A percentile compares a stretch with the other conserved stretches of the same genome.
Evolutionary conservation across 2,113 vertebrate species (phyloP).

Genomic region (Corythaeola cristata): DNA sequence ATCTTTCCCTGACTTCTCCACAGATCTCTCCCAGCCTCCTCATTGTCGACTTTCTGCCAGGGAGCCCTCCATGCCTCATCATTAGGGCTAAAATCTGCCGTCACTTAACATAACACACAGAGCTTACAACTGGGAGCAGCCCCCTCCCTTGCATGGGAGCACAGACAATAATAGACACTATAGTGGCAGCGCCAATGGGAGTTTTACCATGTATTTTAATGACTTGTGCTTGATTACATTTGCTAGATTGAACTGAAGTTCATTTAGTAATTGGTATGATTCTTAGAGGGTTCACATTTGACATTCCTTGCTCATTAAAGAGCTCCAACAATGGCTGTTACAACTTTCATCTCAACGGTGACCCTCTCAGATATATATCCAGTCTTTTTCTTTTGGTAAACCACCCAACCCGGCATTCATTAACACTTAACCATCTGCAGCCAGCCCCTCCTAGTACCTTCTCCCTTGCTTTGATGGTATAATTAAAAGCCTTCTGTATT

Average conservation of each 20-base stretch:
- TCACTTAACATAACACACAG: constrained; percentile 27
- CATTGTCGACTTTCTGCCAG: background rate
- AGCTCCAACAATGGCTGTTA: constrained; percentile 33
- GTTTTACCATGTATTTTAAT: constrained; percentile 50
- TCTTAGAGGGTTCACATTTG: constrained; percentile 22
- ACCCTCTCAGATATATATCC: constrained; percentile 39
- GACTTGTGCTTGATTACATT: constrained; percentile 61
- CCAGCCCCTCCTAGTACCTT: constrained; percentile 40
- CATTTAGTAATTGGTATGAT: constrained; percentile 54
- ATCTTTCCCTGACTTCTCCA: constrained; percentile 4
- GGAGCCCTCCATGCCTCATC: constrained; percentile 5
- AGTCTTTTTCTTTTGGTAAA: constrained; percentile 49
- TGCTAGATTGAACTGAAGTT: constrained; percentile 13
- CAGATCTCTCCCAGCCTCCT: background rate
- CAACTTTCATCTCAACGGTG: constrained; percentile 45
- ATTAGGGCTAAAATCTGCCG: constrained; percentile 53
- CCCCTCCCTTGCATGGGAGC: constrained; percentile 14
- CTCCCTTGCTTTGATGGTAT: constrained; percentile 50
- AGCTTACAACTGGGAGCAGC: constrained; percentile 12
- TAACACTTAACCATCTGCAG: constrained; percentile 59
- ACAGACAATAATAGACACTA: constrained; percentile 15
- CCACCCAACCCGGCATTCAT: constrained; percentile 37
- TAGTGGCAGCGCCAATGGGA: constrained; percentile 20
- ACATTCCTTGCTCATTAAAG: constrained; percentile 53
- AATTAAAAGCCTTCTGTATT: constrained; percentile 46